Evolutionary conservation across 2,888 invertebrate species (phyloP).

Genomic region (Bombylius major): DNA sequence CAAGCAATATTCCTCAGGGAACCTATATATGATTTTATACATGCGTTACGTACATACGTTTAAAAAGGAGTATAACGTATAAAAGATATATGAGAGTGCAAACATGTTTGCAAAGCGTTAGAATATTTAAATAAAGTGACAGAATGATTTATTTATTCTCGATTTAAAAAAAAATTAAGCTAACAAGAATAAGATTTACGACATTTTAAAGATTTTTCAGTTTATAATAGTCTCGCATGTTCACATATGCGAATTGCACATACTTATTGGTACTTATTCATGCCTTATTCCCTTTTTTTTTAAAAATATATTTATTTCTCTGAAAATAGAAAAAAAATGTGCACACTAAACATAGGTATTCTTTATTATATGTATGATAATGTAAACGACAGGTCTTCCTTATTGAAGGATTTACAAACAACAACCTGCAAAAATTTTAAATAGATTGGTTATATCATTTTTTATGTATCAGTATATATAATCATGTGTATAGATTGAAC

Average conservation of each 20-base stretch:
- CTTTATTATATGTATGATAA: neutral
- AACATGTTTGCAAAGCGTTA: neutral
- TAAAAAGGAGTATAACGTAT: neutral
- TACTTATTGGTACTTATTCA: too few relatives aligned
- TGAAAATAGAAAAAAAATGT: too few relatives aligned
- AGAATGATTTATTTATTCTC: constrained; percentile 9
- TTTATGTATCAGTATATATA: too few relatives aligned
- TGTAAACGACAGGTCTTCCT: neutral
- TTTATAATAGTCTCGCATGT: neutral
- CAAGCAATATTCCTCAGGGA: neutral
- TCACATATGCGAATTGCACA: too few relatives aligned
- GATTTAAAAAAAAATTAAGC: neutral
- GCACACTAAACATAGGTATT: too few relatives aligned
- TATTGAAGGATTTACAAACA: constrained; percentile 8
- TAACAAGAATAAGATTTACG: constrained; percentile 8
- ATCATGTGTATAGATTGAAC: too few relatives aligned
- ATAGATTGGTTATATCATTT: too few relatives aligned
- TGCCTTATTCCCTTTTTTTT: too few relatives aligned
- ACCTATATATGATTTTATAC: too few relatives aligned
- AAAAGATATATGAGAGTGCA: too few relatives aligned
- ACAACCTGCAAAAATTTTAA: neutral
- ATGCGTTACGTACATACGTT: neutral
- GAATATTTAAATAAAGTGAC: constrained; percentile 10
- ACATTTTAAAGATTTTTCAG: constrained; percentile 5
- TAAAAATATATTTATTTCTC: too few relatives aligned